Percentiles rank a stretch among this genome's conserved stretches.
phyloP scores from a whole-genome alignment of 1,140 invertebrate species.

The Andricus grossulariae region DNA sequence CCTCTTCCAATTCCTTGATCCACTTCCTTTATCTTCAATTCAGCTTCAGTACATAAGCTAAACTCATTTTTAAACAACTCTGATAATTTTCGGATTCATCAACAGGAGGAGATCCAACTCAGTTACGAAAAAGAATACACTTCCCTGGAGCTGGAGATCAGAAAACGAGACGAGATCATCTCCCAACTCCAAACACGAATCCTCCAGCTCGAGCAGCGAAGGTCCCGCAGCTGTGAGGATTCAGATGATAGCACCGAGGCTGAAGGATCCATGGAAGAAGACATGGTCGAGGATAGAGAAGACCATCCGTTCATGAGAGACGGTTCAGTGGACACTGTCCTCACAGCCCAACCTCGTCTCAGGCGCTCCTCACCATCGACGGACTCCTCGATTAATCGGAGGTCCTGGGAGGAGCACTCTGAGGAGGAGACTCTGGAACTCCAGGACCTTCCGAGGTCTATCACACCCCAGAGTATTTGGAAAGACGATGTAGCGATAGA shows the following conservation, averaged over 20 bases:
- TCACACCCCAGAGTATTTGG: constrained; percentile 69
- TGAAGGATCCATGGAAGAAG: constrained; percentile 60
- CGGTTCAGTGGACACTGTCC: constrained; percentile 78
- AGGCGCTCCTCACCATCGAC: constrained; percentile 66
- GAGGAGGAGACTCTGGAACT: constrained; percentile 78
- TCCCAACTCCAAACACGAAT: constrained; percentile 84
- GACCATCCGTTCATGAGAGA: constrained; percentile 79
- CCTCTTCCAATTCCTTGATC: too few relatives aligned
- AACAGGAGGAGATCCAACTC: constrained; percentile 76
- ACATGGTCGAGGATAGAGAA: constrained; percentile 65
- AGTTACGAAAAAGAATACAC: constrained; percentile 80
- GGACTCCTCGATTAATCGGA: constrained; percentile 66
- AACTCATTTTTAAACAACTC: too few relatives aligned
- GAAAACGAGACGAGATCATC: constrained; percentile 86
- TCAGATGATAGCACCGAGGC: constrained; percentile 58
- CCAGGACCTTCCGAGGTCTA: constrained; percentile 76
- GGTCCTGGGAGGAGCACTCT: constrained; percentile 79
- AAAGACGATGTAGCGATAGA: constrained; percentile 74
- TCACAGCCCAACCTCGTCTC: constrained; percentile 64
- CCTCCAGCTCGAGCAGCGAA: constrained; percentile 79
- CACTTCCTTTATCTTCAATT: too few relatives aligned
- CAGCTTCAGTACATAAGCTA: too few relatives aligned
- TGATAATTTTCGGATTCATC: background rate
- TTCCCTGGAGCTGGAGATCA: constrained; percentile 85
- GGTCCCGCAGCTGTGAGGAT: constrained; percentile 41